phyloP scores from a whole-genome alignment of 2,113 vertebrate genomes.

The Seriola rivoliana region DNA sequence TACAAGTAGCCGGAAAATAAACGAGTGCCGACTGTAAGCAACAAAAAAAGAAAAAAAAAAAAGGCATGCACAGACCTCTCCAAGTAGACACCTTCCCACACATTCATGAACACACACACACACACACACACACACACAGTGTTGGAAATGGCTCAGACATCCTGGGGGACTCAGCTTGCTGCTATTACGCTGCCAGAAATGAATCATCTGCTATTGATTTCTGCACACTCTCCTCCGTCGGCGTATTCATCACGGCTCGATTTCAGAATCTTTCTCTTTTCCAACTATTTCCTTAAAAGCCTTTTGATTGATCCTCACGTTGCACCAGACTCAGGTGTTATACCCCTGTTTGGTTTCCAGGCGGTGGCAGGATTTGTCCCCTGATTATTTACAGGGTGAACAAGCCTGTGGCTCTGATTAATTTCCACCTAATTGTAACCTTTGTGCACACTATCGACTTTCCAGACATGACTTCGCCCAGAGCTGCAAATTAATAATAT shows the following conservation, averaged over 20 bases:
- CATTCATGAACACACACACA: background rate
- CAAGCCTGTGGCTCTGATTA: slow-evolving; percentile 73
- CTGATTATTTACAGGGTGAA: slow-evolving; percentile 74
- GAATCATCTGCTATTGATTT: slow-evolving; percentile 80
- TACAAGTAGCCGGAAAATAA: slow-evolving; percentile 8
- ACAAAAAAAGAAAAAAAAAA: background rate
- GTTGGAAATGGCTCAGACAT: slow-evolving; percentile 57
- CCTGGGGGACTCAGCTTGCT: slow-evolving; percentile 61
- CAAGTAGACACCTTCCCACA: background rate
- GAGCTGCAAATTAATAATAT: slow-evolving; percentile 76
- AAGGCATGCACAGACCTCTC: background rate
- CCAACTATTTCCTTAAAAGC: slow-evolving; percentile 73
- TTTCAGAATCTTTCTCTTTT: slow-evolving; percentile 69
- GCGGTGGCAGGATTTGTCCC: slow-evolving; percentile 50
- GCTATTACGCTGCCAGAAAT: slow-evolving; percentile 72
- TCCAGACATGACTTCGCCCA: slow-evolving; percentile 63
- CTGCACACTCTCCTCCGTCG: slow-evolving; percentile 60
- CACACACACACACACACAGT: slow-evolving; percentile 19
- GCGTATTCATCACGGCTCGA: slow-evolving; percentile 70
- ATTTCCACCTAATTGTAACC: slow-evolving; percentile 80
- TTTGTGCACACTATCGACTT: slow-evolving; percentile 73
- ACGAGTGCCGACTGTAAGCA: background rate
- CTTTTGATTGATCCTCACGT: slow-evolving; percentile 74
- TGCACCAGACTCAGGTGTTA: slow-evolving; percentile 48
- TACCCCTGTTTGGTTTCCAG: slow-evolving; percentile 58